Evolutionary conservation across 2,888 invertebrate genomes (phyloP), one percentile per base, ranked within the genome.

Genomic region (Conops quadrifasciatus): DNA sequence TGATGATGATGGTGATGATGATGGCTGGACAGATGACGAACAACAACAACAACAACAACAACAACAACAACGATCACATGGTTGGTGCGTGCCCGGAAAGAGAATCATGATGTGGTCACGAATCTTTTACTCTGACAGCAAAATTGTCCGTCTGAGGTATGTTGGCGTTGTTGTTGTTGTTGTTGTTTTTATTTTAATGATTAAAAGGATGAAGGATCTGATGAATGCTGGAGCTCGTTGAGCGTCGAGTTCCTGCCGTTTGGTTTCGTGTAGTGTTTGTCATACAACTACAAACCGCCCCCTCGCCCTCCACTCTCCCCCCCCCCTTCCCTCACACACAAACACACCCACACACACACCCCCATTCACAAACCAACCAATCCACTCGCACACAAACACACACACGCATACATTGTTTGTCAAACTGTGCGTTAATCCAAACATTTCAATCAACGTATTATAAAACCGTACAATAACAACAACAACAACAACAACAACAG

Each of bases 11-110:
- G 36, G 9, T 36, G 36, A 36, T 9, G 36, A 4, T 9, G 9
- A 82, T 82, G 83, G 83, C 81, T 83, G 80, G 77, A 72, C 26
- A 68, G 72, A 67, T 53, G 73, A 72, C 72, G 69, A 63, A 74
- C 74, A 70, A 67, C 69, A 49, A 28, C 67, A 51, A 36, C 60
- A 67, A 58, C 71, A 53, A 63, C 24, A 36, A 36, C 36, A 36
- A 36, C 9, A 36, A 36, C 36, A 4, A 9, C n/a, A 36, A 36
- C 9, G 36, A 36, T 7, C 36, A 9, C 4, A 36, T 36, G 36
- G 36, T 36, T 36, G 36, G 36, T 36, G 36, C 36, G 36, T 36
- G 9, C 9, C 5, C 36, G 36, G 9, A 9, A 36, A 36, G 36
- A 36, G 36, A 36, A 36, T 36, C 5, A 36, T 36, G 36, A 36